Percentiles rank a stretch among this genome's conserved stretches.
These are phyloP conservation scores for Urocitellus parryii DNA, from an alignment of 2,113 vertebrate genomes.

Conservation along the genomic window DNA sequence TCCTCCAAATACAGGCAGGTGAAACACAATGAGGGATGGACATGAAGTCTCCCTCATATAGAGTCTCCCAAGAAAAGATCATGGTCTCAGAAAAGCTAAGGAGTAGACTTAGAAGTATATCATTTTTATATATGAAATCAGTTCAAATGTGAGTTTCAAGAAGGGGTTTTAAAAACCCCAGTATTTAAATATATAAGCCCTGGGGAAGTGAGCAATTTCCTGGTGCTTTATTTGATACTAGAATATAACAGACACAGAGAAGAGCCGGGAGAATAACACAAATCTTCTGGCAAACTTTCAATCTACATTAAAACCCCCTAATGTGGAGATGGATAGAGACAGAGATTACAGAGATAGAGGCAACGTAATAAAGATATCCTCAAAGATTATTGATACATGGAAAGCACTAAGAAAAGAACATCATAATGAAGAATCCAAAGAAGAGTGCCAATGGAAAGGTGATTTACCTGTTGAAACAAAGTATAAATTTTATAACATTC, in stretches of 20 bases:
- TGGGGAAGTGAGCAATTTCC: background rate
- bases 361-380: background rate
- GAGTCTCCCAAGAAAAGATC: background rate
- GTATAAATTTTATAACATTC: background rate
- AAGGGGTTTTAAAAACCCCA: background rate
- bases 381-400: background rate
- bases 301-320: background rate
- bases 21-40: background rate
- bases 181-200: background rate
- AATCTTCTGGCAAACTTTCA: background rate
- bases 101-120: background rate
- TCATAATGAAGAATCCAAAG: constrained; percentile 12
- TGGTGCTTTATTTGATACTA: background rate
- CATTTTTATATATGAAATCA: background rate
- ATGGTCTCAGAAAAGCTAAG: background rate
- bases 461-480: constrained; percentile 19
- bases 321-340: background rate
- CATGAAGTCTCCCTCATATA: background rate
- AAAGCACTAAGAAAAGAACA: constrained; percentile 5
- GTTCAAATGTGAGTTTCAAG: background rate
- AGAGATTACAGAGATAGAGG: background rate
- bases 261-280: background rate
- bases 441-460: background rate
- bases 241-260: constrained; percentile 16
- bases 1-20: background rate